Evolutionary conservation across 2,797 vertebrate species (phyloP).

Genomic region (Macroramphosus scolopax): DNA sequence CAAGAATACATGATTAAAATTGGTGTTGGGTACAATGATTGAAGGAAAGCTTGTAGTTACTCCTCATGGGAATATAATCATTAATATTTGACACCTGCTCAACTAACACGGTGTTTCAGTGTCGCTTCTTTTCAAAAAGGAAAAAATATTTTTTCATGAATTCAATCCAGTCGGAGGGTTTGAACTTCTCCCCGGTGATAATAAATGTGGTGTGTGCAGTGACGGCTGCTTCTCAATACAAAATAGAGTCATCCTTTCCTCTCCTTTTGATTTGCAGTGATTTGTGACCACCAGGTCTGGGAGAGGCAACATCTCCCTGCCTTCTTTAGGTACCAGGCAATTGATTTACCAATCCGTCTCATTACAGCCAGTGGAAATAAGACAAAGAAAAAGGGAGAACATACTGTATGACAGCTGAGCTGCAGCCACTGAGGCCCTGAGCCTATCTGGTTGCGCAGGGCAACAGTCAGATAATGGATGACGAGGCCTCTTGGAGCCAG

Average conservation of each 20-base stretch:
- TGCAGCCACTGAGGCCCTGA: constrained; percentile 54
- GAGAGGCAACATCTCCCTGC: constrained; percentile 39
- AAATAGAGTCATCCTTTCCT: constrained; percentile 17
- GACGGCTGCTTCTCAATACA: constrained; percentile 25
- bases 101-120: no score
- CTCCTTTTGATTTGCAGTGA: constrained; percentile 38
- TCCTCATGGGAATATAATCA: no score
- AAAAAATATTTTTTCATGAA: background rate
- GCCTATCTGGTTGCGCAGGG: constrained; percentile 66
- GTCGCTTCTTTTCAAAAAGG: no score
- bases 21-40: no score
- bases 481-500: constrained; percentile 76
- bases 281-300: constrained; percentile 42
- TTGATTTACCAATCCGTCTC: constrained; percentile 63
- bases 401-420: constrained; percentile 52
- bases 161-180: no score
- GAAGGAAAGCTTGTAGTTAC: no score
- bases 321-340: constrained; percentile 47
- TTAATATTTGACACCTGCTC: no score
- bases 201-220: constrained; percentile 7
- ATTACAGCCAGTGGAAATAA: constrained; percentile 59
- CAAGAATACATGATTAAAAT: no score
- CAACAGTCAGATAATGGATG: constrained; percentile 82
- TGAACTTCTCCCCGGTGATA: no score
- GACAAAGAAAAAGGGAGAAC: constrained; percentile 52